phyloP scores from a whole-genome alignment of 1,140 invertebrate genomes.

The Dreissena polymorpha region DNA sequence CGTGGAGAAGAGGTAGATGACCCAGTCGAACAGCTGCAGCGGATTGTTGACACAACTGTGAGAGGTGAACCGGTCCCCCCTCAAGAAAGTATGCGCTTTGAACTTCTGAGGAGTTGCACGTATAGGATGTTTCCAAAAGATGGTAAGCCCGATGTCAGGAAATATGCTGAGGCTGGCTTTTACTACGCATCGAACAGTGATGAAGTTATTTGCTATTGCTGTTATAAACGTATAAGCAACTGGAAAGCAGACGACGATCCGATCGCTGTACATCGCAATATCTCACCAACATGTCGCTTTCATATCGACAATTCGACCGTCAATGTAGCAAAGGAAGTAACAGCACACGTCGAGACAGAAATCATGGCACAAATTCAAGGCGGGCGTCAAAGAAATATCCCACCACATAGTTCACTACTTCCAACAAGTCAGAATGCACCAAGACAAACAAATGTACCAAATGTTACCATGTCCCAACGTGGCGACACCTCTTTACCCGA shows the following conservation, averaged over 20 bases:
- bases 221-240: background rate
- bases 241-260: slow-evolving; percentile 22
- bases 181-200: slow-evolving; percentile 20
- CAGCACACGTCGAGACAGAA: no score
- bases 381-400: no score
- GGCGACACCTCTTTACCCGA: no score
- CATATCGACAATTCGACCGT: slow-evolving; percentile 9
- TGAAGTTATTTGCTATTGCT: slow-evolving; percentile 36
- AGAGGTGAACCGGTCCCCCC: slow-evolving; percentile 14
- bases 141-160: slow-evolving; percentile 14
- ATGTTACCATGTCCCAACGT: no score
- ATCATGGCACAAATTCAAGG: no score
- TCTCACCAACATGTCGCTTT: slow-evolving; percentile 33
- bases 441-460: no score
- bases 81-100: slow-evolving; percentile 32
- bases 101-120: slow-evolving; percentile 22
- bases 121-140: background rate
- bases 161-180: slow-evolving; percentile 29
- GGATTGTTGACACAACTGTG: slow-evolving; percentile 8
- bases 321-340: slow-evolving; percentile 12
- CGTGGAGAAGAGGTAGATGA: no score
- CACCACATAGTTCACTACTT: no score
- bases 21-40: background rate
- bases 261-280: slow-evolving; percentile 1
- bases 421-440: no score